A percentile compares a stretch with the other conserved stretches of the same genome.
These are phyloP conservation scores for Eubasilissa splendida DNA, from an alignment of 2,888 invertebrate species.

Conservation along the genomic window DNA sequence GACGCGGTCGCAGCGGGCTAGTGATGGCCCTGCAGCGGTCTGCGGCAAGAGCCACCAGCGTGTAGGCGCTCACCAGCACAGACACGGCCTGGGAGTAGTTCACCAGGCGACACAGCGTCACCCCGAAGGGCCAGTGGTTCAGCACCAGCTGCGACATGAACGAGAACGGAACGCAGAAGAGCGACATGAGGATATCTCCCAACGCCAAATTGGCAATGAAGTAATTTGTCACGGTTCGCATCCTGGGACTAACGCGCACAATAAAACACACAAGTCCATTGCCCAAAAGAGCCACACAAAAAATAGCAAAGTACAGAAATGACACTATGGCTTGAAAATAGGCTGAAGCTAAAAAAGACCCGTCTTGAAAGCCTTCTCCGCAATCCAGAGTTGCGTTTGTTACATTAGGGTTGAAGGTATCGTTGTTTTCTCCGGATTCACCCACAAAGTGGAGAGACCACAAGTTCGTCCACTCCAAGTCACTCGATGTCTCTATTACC, in stretches of 20 bases:
- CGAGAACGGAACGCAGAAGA: constrained; percentile 86
- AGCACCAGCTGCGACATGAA: constrained; percentile 81
- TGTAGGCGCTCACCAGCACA: constrained; percentile 83
- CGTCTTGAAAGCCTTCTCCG: constrained; percentile 38
- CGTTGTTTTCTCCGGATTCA: constrained; percentile 8
- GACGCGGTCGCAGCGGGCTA: constrained; percentile 82
- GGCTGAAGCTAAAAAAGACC: constrained; percentile 48
- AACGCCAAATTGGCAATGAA: constrained; percentile 85
- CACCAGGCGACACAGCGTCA: constrained; percentile 80
- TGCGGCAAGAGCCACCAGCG: constrained; percentile 84
- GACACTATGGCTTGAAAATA: constrained; percentile 75
- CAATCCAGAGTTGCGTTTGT: constrained; percentile 23
- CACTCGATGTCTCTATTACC: constrained; percentile 6
- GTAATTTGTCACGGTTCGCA: constrained; percentile 87
- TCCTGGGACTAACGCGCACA: constrained; percentile 79
- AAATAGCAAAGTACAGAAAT: constrained; percentile 75
- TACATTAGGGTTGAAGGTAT: constrained; percentile 8
- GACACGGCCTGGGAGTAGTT: constrained; percentile 80
- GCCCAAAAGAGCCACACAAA: constrained; percentile 75
- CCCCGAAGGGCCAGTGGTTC: constrained; percentile 86
- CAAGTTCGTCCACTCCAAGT: constrained; percentile 5
- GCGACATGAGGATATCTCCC: constrained; percentile 85
- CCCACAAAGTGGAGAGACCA: not conserved
- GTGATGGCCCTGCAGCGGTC: constrained; percentile 87
- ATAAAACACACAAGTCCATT: constrained; percentile 83